A percentile compares a stretch with the other conserved stretches of the same genome.
phyloP scores from a whole-genome alignment of 2,797 vertebrate genomes.

The Carduelis carduelis region DNA sequence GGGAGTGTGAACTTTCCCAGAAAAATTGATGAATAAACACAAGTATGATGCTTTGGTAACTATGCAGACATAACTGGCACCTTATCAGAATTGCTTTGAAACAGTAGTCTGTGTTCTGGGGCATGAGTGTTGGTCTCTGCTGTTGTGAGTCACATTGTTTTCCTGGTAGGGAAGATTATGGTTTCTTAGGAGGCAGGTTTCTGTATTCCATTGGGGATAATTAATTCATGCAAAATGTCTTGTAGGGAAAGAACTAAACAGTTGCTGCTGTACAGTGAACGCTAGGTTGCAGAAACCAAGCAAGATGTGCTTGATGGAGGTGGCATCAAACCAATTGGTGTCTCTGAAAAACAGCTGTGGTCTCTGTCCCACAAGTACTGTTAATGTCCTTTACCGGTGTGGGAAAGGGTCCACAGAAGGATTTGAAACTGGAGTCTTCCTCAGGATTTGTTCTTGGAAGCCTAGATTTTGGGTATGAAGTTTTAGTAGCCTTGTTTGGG shows the following conservation, averaged over 20 bases:
- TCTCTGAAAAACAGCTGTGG: neutral
- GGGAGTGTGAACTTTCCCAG: neutral
- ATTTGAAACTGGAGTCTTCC: neutral
- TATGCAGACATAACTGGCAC: neutral
- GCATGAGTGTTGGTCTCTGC: fast-evolving
- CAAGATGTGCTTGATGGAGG: neutral
- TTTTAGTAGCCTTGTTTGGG: neutral
- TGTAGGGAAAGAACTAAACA: neutral
- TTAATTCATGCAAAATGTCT: neutral
- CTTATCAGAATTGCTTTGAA: neutral
- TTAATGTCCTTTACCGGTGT: neutral
- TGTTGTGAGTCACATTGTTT: neutral
- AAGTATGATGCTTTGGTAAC: neutral
- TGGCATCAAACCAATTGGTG: neutral
- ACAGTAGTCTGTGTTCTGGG: neutral
- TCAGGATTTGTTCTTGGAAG: neutral
- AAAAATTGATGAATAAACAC: neutral
- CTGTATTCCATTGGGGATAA: neutral
- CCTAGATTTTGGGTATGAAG: neutral
- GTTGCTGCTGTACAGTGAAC: neutral
- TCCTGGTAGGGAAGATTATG: neutral
- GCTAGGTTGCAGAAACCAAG: neutral
- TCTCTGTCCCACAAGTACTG: neutral
- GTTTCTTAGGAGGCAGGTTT: neutral
- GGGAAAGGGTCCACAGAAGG: neutral